A percentile compares a stretch with the other conserved stretches of the same genome.
These are phyloP conservation scores for Reticulitermes speratus DNA, from an alignment of 1,140 invertebrate species.

Conservation along the genomic window DNA sequence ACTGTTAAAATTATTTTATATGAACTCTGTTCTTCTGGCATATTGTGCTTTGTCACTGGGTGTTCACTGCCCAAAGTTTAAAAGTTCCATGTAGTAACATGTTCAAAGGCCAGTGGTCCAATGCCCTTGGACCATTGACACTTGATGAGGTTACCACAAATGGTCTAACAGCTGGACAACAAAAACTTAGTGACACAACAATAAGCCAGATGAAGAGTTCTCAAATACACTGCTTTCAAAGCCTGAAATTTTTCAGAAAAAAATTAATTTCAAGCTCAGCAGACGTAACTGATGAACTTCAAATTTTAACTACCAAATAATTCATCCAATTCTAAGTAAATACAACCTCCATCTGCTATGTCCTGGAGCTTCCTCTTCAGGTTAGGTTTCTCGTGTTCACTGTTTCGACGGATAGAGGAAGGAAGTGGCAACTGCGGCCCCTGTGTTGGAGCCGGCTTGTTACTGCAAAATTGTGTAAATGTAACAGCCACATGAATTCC, in stretches of 20 bases:
- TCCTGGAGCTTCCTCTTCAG: conserved; percentile 74
- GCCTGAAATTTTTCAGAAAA: no score
- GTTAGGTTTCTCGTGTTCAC: conserved; percentile 63
- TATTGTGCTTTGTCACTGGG: no score
- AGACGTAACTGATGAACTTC: background rate
- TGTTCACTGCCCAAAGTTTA: no score
- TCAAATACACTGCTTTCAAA: no score
- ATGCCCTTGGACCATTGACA: no score
- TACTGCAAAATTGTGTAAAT: conserved; percentile 55
- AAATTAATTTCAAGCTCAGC: background rate
- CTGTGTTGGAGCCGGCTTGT: conserved; percentile 84
- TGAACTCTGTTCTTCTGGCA: background rate
- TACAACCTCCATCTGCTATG: conserved; percentile 59
- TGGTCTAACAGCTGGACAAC: no score
- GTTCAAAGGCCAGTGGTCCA: no score
- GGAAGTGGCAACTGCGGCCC: conserved; percentile 80
- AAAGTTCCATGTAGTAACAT: no score
- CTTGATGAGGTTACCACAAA: no score
- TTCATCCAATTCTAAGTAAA: background rate
- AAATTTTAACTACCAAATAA: background rate
- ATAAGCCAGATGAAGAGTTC: no score
- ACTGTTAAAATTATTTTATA: background rate
- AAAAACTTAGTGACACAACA: no score
- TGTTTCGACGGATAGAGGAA: conserved; percentile 55
- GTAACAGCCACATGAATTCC: background rate